Percentiles rank a stretch among this genome's conserved stretches.
Evolutionary conservation across 1,140 invertebrate species (phyloP).

Genomic region (Temnothorax longispinosus): DNA sequence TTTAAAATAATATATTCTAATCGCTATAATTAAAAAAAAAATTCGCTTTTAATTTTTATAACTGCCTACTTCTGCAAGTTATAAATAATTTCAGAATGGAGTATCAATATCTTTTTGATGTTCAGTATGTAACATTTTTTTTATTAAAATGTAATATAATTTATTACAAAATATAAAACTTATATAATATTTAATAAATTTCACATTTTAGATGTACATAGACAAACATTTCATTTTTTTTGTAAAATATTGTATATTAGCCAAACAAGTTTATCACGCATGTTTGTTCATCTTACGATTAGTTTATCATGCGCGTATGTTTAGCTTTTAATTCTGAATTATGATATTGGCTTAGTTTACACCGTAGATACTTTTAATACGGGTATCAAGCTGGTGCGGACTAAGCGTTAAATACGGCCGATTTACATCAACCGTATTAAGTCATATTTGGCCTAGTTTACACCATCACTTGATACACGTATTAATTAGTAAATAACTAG

Average conservation of each 20-base stretch:
- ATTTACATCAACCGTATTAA: too few relatives aligned
- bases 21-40: neutral
- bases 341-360: too few relatives aligned
- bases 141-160: conserved; percentile 8
- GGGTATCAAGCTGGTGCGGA: too few relatives aligned
- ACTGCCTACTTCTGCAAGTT: neutral
- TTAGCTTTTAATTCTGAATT: neutral
- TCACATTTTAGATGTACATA: neutral
- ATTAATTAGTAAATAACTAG: too few relatives aligned
- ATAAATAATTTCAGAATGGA: neutral
- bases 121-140: neutral
- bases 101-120: neutral
- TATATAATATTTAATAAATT: neutral
- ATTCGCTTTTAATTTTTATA: neutral
- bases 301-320: neutral
- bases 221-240: neutral
- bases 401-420: too few relatives aligned
- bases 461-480: too few relatives aligned
- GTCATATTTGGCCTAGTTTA: too few relatives aligned
- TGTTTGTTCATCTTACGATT: too few relatives aligned
- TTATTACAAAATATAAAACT: conserved; percentile 50
- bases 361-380: too few relatives aligned
- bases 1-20: neutral
- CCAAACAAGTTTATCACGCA: neutral
- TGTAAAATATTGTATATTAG: too few relatives aligned